Conservation (phyloP, 1,140 invertebrate genomes). For the Aphidius gifuensis region DNA sequence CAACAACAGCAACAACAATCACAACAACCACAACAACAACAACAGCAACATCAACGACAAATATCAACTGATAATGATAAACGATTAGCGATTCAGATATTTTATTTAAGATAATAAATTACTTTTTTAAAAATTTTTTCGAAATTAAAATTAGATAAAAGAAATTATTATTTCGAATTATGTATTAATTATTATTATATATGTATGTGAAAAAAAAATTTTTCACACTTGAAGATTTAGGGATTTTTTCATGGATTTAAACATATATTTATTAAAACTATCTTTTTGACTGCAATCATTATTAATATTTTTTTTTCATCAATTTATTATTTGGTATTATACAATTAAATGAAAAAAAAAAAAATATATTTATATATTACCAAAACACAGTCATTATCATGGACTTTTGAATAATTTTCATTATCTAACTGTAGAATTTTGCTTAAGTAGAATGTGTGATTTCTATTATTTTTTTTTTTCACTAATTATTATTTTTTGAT, state of each 20-base stretch:
- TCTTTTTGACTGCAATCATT: background rate
- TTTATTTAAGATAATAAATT: no score
- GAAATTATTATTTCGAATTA: background rate
- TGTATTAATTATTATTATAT: background rate
- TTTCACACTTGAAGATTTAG: no score
- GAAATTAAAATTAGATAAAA: background rate
- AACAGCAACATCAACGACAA: background rate
- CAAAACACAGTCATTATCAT: no score
- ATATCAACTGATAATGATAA: constrained; percentile 22
- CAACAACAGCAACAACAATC: constrained; percentile 10
- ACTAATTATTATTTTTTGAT: constrained; percentile 13
- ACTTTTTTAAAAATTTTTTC: no score
- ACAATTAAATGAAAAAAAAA: no score
- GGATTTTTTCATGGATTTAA: constrained; percentile 18
- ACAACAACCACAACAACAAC: no score
- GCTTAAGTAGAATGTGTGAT: constrained; percentile 12
- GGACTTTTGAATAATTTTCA: background rate
- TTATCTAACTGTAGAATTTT: constrained; percentile 7
- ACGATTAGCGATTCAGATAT: no score
- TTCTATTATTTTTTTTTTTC: constrained; percentile 10
- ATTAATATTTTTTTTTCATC: background rate
- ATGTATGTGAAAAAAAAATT: constrained; percentile 1
- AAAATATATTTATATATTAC: background rate
- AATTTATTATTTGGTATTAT: no score
- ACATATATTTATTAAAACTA: background rate